These are phyloP conservation scores for Ailuropoda melanoleuca DNA, from an alignment of 2,113 vertebrate genomes.

Conservation along the genomic window DNA sequence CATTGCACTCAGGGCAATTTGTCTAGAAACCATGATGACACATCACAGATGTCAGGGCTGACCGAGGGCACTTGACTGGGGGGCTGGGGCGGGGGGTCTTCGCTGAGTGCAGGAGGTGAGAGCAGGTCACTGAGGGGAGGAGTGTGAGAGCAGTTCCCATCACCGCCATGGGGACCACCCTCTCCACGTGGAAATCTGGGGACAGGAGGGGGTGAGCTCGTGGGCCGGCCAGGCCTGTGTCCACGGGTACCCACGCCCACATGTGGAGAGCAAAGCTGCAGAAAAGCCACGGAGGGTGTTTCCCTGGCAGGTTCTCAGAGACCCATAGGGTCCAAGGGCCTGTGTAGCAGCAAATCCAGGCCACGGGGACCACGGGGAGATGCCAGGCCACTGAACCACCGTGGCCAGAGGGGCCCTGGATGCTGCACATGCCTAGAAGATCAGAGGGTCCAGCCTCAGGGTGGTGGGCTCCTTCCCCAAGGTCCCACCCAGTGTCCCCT, in stretches of 20 bases:
- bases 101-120: not conserved
- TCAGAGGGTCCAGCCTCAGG: not conserved
- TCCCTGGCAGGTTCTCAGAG: not conserved
- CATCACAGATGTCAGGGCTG: not conserved
- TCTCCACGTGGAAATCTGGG: too few species aligned
- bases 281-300: not conserved
- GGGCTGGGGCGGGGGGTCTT: not conserved
- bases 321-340: fast-evolving
- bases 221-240: not conserved
- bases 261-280: not conserved
- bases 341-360: not conserved
- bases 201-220: not conserved
- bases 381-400: fast-evolving
- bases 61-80: not conserved
- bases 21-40: not conserved
- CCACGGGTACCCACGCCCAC: not conserved
- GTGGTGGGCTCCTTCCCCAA: not conserved
- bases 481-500: not conserved
- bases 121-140: not conserved
- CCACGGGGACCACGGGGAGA: not conserved
- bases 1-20: not conserved
- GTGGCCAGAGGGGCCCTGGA: not conserved
- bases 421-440: not conserved
- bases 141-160: fast-evolving
- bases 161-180: not conserved